phyloP scores from a whole-genome alignment of 2,888 invertebrate species.

The Lobophora halterata region DNA sequence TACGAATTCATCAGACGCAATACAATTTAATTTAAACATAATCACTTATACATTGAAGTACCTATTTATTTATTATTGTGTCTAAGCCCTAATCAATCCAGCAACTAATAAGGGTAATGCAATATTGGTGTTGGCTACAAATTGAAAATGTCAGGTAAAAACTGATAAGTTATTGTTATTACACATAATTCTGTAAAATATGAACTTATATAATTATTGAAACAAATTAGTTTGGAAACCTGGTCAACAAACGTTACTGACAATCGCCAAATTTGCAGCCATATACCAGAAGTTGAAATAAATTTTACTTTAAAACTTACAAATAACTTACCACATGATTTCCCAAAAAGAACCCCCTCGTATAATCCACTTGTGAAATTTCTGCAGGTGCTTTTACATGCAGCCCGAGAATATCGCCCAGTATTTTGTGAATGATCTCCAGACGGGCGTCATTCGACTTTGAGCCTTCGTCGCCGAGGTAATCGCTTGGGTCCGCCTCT shows the following conservation, averaged over 20 bases:
- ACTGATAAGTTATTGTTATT: too few species aligned
- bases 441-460: conserved; percentile 84
- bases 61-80: too few species aligned
- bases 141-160: too few species aligned
- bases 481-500: conserved; percentile 86
- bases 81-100: conserved; percentile 23
- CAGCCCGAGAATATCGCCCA: conserved; percentile 85
- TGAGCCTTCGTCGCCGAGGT: conserved; percentile 66
- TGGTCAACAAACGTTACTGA: background rate
- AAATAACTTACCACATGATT: conserved; percentile 86
- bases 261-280: conserved; percentile 2
- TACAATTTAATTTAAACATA: background rate
- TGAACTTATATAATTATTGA: too few species aligned
- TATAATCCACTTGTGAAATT: conserved; percentile 67
- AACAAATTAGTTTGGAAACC: background rate
- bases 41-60: background rate
- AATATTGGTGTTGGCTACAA: too few species aligned
- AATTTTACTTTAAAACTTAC: background rate
- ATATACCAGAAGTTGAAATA: conserved; percentile 1
- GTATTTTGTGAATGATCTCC: conserved; percentile 88
- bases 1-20: conserved; percentile 11
- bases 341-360: conserved; percentile 88
- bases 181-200: too few species aligned
- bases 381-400: conserved; percentile 75
- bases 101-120: conserved; percentile 59